phyloP scores from a whole-genome alignment of 2,888 invertebrate species.

The Sesia bembeciformis region DNA sequence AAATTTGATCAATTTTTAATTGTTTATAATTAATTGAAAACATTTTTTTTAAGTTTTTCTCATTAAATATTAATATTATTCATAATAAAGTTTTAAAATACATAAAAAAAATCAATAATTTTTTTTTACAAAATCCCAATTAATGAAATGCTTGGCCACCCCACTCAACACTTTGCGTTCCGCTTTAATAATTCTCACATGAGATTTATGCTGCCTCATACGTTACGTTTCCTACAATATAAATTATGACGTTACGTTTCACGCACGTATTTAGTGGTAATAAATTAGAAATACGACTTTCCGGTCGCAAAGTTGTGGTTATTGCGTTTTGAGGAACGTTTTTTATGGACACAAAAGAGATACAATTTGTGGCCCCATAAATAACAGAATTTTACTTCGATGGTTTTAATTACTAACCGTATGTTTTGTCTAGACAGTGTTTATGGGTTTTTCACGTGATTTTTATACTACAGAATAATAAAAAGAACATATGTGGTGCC shows the following conservation, averaged over 20 bases:
- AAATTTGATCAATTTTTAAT: no score
- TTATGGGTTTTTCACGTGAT: background rate
- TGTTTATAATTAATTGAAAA: no score
- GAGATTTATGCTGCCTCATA: slow-evolving; percentile 13
- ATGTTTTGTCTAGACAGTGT: background rate
- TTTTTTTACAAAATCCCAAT: background rate
- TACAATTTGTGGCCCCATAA: background rate
- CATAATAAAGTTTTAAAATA: no score
- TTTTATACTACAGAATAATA: no score
- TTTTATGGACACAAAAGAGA: background rate
- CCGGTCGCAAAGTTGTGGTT: slow-evolving; percentile 8
- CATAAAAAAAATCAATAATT: no score
- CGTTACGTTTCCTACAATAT: slow-evolving; percentile 17
- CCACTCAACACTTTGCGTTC: slow-evolving; percentile 3
- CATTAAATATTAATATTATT: no score
- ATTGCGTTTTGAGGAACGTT: background rate
- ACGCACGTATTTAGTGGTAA: slow-evolving; percentile 16
- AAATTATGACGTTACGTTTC: slow-evolving; percentile 14
- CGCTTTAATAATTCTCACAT: slow-evolving; percentile 12
- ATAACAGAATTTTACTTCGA: background rate
- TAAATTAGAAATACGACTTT: slow-evolving; percentile 20
- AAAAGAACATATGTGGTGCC: no score
- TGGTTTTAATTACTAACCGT: background rate
- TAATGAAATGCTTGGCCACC: background rate
- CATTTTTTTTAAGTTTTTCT: no score